phyloP scores from a whole-genome alignment of 2,888 invertebrate genomes.

The Epistrophe eligans region DNA sequence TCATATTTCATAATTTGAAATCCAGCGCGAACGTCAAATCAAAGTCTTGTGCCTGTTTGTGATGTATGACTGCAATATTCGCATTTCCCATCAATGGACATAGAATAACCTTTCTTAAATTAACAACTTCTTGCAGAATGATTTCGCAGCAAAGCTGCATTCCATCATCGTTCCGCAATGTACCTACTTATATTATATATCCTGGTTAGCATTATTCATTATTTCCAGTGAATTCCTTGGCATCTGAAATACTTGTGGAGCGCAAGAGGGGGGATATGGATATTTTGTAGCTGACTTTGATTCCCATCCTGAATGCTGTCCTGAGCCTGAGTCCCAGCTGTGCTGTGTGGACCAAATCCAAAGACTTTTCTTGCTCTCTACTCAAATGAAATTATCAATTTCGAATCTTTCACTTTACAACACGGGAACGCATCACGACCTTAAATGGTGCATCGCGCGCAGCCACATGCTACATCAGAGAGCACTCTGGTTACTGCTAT shows the following conservation, averaged over 20 bases:
- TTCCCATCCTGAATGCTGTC: slow-evolving; percentile 26
- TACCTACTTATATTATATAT: slow-evolving; percentile 27
- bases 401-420: slow-evolving; percentile 78
- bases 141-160: slow-evolving; percentile 44
- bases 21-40: background rate
- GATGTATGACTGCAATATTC: background rate
- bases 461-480: slow-evolving; percentile 63
- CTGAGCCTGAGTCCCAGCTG: slow-evolving; percentile 21
- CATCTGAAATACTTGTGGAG: slow-evolving; percentile 7
- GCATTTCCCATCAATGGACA: background rate
- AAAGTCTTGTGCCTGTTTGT: background rate
- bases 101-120: slow-evolving; percentile 22
- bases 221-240: slow-evolving; percentile 69
- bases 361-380: slow-evolving; percentile 37
- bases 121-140: slow-evolving; percentile 29
- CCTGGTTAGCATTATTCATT: slow-evolving; percentile 75
- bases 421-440: slow-evolving; percentile 80
- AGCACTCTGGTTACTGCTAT: slow-evolving; percentile 30
- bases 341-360: slow-evolving; percentile 46
- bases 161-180: slow-evolving; percentile 52
- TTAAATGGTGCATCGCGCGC: slow-evolving; percentile 72
- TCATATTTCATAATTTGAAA: background rate
- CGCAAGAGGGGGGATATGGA: background rate
- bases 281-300: slow-evolving; percentile 25
- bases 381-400: slow-evolving; percentile 78